Base-by-base conservation (phyloP, 2,797 vertebrate genomes). In the Bradypus variegatus region DNA sequence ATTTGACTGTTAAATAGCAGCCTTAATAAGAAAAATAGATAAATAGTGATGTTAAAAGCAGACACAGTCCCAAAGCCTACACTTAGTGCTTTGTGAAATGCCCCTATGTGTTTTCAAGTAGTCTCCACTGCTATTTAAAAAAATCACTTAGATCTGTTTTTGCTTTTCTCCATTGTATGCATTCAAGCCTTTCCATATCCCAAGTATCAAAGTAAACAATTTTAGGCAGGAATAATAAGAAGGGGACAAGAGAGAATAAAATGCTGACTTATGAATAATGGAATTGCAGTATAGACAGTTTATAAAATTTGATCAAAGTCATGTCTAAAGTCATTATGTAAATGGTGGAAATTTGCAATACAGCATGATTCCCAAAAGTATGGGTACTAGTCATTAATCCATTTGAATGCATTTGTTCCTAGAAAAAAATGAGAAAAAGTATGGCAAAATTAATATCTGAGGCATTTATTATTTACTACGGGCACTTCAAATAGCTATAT, bases 221-320 rank as follows among this genome's bases (percentile, higher is more conserved):
- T 62, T 36, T 36, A 10, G 8, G n/a, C 8, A 70, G 8, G 23
- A 83, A 87, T 36, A 58, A 48, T 65, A 41, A 79, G 58, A 38
- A 48, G 21, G 21, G 7, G 6, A 79, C 2, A 78, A 58, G n/a
- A 88, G 6, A 50, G 1, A 84, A 79, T 21, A 91, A 88, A 89
- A 77, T 77, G 36, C 1, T 58, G 1, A 6, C 48, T 8, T 18
- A 62, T 69, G 7, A 11, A 8, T 67, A 67, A 72, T 8, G 21
- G 11, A 75, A 45, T 25, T 60, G 3, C 1, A 50, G 3, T 67
- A 23, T 11, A 65, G 14, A 90, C 36, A 78, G 1, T 6, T 94
- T 58, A 77, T 6, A 78, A 38, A 88, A 72, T 83, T 69, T 93
- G 82, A 91, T 48, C 9, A 69, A 80, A 85, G 29, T 88, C 18